Conservation (phyloP, 2,113 vertebrate genomes). For the Thermophis baileyi region DNA sequence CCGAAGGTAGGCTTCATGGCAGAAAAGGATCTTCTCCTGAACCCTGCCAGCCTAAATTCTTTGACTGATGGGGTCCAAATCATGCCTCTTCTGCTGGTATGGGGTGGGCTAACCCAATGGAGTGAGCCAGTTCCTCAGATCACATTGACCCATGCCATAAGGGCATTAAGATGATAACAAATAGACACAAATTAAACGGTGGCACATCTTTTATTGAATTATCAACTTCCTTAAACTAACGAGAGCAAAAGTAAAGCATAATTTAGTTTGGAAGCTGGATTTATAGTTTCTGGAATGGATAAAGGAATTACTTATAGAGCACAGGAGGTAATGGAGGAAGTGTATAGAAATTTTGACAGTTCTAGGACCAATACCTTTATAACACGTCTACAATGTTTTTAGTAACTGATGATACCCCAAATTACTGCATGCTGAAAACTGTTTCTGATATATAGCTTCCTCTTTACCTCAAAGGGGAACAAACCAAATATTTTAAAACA, state of each 20-base stretch:
- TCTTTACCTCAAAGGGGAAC: not conserved
- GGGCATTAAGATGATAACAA: not conserved
- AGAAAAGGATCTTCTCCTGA: not conserved
- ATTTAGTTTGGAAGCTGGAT: not conserved
- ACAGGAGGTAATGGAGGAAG: not conserved
- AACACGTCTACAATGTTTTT: not conserved
- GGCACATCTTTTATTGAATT: not conserved
- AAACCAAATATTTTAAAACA: conserved; percentile 19
- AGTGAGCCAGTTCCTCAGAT: not conserved
- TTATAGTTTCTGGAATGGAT: not conserved
- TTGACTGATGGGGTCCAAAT: not conserved
- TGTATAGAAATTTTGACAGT: not conserved
- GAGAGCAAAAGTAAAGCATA: not conserved
- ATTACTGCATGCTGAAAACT: not conserved
- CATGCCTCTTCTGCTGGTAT: not conserved
- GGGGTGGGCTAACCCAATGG: not conserved
- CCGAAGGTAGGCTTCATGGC: not conserved
- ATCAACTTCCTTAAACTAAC: not conserved
- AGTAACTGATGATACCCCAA: conserved; percentile 9
- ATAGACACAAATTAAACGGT: not conserved
- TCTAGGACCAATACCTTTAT: not conserved
- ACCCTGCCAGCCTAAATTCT: not conserved
- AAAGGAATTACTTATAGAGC: not conserved
- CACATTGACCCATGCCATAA: not conserved
- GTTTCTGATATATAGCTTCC: conserved; percentile 3